phyloP scores from a whole-genome alignment of 2,797 vertebrate species.

The Fringilla coelebs region DNA sequence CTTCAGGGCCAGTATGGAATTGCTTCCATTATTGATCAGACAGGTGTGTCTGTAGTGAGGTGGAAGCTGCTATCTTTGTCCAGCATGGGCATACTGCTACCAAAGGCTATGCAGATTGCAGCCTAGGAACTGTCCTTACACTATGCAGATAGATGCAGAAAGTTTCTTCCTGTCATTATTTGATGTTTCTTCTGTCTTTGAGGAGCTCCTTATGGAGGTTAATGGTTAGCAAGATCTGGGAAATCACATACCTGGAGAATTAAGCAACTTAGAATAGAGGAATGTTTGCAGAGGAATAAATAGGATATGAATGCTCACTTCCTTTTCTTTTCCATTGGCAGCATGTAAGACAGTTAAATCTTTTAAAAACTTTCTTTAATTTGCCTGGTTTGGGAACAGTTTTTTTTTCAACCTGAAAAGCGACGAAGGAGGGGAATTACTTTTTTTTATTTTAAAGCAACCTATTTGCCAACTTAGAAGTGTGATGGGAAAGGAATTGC shows the following conservation, averaged over 20 bases:
- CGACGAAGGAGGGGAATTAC: accelerated
- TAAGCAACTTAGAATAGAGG: not conserved
- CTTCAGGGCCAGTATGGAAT: not conserved
- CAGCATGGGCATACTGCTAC: not conserved
- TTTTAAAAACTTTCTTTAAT: not conserved
- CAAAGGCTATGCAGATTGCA: not conserved
- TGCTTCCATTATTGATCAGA: not conserved
- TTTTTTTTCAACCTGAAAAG: not conserved
- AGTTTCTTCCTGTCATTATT: not conserved
- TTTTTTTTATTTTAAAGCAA: not conserved
- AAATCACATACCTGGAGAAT: not conserved
- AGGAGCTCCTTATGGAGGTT: not conserved
- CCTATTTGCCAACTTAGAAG: not conserved
- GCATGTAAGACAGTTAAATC: not conserved
- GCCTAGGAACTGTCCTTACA: not conserved
- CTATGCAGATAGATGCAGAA: not conserved
- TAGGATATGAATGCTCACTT: not conserved
- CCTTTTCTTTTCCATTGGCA: not conserved
- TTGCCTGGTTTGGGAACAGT: not conserved
- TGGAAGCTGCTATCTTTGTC: not conserved
- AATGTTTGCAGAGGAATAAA: not conserved
- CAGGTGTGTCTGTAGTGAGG: not conserved
- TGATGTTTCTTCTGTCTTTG: not conserved
- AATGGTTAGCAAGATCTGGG: not conserved
- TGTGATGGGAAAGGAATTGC: not conserved